Base-by-base conservation (phyloP, 2,113 vertebrate genomes). In the Ardeotis arabs region DNA sequence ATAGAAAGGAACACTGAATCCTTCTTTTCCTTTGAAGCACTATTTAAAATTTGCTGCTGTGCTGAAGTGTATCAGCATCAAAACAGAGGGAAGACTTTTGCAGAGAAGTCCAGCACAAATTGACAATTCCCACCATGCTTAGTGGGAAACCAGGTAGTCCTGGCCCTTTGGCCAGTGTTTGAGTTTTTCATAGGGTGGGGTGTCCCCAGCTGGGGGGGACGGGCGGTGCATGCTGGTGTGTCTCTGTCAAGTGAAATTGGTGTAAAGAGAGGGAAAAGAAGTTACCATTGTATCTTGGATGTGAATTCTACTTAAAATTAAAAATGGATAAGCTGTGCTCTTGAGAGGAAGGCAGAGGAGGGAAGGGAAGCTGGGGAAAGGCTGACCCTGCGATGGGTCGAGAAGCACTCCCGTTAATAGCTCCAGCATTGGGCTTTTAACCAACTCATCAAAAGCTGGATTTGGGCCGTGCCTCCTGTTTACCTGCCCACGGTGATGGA, bases 161-260 rank as follows among this genome's bases (percentile, higher is more conserved):
- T 31, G 60, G 39, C 53, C n/a, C 52, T 55, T 60, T 35, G 86
- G 64, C 31, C 64, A 12, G 19, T 10, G 10, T 13, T 53, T 20
- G 50, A 22, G 14, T 84, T 53, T 35, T 87, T 52, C 12, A 2
- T 0, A 19, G 79, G 35, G 39, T 59, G 88, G 67, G 22, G n/a
- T 77, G 59, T 87, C 58, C 60, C 35, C 69, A 79, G 73, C 29
- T 58, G n/a, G 22, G 62, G 7, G 19, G 18, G 20, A 8, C 0
- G 1, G 55, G 41, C 0, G 4, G 31, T 59, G 16, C 9, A 5
- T 14, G 45, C 63, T 88, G 67, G 31, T 31, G 21, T 59, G 53
- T 50, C 18, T 45, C n/a, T 1, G 5, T 24, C 1, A 1, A 44
- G 56, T 29, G 68, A 60, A 82, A 72, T 0, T n/a, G 35, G 20